Base-by-base conservation (phyloP, 2,888 invertebrate genomes). In the Trilocha varians region DNA sequence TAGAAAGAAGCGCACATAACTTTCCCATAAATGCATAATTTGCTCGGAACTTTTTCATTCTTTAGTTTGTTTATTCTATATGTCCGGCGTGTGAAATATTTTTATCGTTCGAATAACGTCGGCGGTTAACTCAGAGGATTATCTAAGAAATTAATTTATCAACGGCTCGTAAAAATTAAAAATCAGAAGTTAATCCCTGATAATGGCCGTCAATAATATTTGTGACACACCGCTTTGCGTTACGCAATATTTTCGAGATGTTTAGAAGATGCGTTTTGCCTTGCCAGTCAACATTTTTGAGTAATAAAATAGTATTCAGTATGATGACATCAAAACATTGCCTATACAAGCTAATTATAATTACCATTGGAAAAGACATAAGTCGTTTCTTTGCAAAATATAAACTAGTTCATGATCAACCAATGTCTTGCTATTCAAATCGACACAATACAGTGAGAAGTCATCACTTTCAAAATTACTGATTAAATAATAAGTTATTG, bases 1-100 rank as follows among this genome's bases (percentile, higher is more conserved):
- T 59, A 57, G 65, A 70, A 70, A 68, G 63, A 62, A 65, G 59
- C 63, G 52, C 60, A 65, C 60, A 69, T 67, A 70, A 68, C 64
- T 74, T 70, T 65, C 60, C 61, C 63, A 70, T 70, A 78, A 77
- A 77, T 71, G 73, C 65, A 65, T 72, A 72, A 78, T 78, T 78
- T 72, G 67, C 72, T 64, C 61, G 55, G 65, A 65, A 64, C 62
- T 65, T 63, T 63, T 54, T 57, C 53, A 70, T 73, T 68, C 68
- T 67, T 67, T 59, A 62, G 55, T 71, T 73, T 78, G 70, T 78
- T 77, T 73, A 68, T 72, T 69, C 65, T 66, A 68, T 69, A 55
- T 57, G 54, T 63, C 68, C 70, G 73, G 72, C 69, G 56, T 57
- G 60, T 70, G 65, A 72, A 68, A 62, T 63, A 65, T 65, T 62